Base-by-base conservation (phyloP, 2,113 vertebrate species). In the Meles meles region DNA sequence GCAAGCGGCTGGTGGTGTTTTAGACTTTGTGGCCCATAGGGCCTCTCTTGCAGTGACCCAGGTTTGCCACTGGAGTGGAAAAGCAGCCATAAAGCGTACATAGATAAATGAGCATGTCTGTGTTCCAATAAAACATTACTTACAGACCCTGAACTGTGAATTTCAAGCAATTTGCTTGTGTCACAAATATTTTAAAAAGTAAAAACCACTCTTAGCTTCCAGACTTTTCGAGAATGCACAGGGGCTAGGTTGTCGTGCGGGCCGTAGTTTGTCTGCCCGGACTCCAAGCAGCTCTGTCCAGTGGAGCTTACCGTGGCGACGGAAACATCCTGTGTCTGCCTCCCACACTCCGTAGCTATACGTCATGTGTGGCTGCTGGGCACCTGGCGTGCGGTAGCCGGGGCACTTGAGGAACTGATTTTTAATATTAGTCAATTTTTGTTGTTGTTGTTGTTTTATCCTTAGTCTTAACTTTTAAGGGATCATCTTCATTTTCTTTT, bases 221-320 rank as follows among this genome's bases (percentile, higher is more conserved):
- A 20, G 55, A 39, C n/a, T 6, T 1, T 44, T 81, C 6, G 25
- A 2, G 79, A 74, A 1, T 3, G 27, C 8, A 2, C n/a, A 1
- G 7, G 0, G 57, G 42, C 44, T 14, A 14, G 2, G 63, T 14
- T 23, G n/a, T 65, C 11, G 13, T 7, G 6, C 27, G 5, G n/a
- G 18, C 27, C 27, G 0, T 6, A 7, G 20, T 39, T 15, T 23
- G 14, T 29, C 61, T 27, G 57, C 49, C 14, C 1, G 3, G 9
- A 6, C 5, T 18, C 67, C 2, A 2, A 34, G 34, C 20, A 14
- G 65, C 15, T 3, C 65, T 29, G 3, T 14, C 61, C 23, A 0
- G 10, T 2, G 23, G n/a, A 23, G 1, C 39, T 12, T 15, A 9
- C 55, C 0, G 20, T 25, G 49, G 2, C 4, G 9, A 14, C 1